phyloP scores from a whole-genome alignment of 1,140 invertebrate species.

The Panonychus citri region DNA sequence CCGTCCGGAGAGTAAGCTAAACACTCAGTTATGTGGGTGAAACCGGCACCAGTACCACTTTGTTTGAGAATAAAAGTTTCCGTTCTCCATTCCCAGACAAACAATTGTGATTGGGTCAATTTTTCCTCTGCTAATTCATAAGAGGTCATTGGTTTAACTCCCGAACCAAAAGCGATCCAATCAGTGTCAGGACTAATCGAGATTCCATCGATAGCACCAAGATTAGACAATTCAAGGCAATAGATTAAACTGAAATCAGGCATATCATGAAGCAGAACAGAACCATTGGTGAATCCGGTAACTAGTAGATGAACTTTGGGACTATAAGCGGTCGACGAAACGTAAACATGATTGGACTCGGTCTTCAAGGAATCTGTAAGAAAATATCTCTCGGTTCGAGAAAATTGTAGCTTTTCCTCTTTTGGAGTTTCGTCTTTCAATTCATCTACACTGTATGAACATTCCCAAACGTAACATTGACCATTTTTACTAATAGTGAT shows the following conservation, averaged over 20 bases:
- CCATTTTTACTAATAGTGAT: conserved; percentile 32
- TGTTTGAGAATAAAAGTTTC: conserved; percentile 96
- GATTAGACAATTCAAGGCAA: conserved; percentile 31
- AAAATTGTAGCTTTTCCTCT: conserved; percentile 35
- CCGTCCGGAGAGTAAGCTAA: conserved; percentile 77
- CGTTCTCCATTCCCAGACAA: conserved; percentile 98
- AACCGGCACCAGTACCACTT: conserved; percentile 49
- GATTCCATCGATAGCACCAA: conserved; percentile 22
- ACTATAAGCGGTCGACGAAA: conserved; percentile 60
- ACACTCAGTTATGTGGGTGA: conserved; percentile 50
- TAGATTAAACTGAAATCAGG: conserved; percentile 78
- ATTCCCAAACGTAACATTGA: conserved; percentile 49
- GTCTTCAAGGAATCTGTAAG: conserved; percentile 37
- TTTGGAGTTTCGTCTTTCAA: conserved; percentile 12
- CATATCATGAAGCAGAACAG: conserved; percentile 74
- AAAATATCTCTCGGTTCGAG: conserved; percentile 40
- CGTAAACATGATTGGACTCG: conserved; percentile 27
- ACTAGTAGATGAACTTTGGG: conserved; percentile 48
- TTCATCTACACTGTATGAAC: neutral
- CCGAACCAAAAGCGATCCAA: conserved; percentile 64
- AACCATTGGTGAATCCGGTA: conserved; percentile 50
- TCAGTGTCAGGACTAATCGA: conserved; percentile 64
- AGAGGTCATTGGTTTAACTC: conserved; percentile 35
- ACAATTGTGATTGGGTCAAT: conserved; percentile 33
- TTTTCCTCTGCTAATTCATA: conserved; percentile 1